Evolutionary conservation across 2,797 vertebrate species (phyloP), one percentile per base, ranked within the genome.

Genomic region (Neosilurus mollespiculum): DNA sequence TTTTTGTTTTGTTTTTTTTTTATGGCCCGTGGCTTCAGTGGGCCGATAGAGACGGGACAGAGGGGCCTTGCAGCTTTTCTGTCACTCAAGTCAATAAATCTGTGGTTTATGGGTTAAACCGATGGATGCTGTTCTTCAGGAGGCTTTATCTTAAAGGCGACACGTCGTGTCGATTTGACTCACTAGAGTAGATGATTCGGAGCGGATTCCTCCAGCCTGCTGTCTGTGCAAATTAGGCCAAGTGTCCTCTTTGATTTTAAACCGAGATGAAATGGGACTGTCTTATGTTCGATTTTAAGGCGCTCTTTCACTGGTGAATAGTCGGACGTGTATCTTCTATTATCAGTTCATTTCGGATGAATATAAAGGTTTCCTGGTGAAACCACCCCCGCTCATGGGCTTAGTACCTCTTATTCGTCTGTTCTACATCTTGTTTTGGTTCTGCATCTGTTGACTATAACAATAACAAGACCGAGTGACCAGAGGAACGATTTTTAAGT

Each of bases 1-100:
- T 59, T 76, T 76, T 34, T 58, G 26, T 37, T 76, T 76, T 34
- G 26, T 37, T 76, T 76, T 34, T 59, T 76, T 76, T 34, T 58
- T 12, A n/a, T 6, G 54, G 26, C 54, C 53, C 30, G 10, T 12
- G 10, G 69, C 69, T 2, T 71, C 43, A 24, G 15, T 20, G 71
- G 53, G 71, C 26, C 20, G 24, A 10, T 56, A 24, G 51, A 53
- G 12, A 70, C 10, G 5, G 12, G 5, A 14, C 10, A 14, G 43
- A 76, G 20, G 30, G 12, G 4, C 75, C 61, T 43, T n/a, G 20
- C 30, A 15, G 56, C 20, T 61, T 76, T n/a, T n/a, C 6, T 37
- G 0, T 37, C 26, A 59, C 8, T 18, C 4, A 9, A 24, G n/a
- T 26, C 70, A 72, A 16, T 72, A 72, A 53, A 53, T 51, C 51